Percentiles rank a stretch among this genome's conserved stretches.
Conservation (phyloP, 2,797 vertebrate genomes). For the Meriones psammophilus region DNA sequence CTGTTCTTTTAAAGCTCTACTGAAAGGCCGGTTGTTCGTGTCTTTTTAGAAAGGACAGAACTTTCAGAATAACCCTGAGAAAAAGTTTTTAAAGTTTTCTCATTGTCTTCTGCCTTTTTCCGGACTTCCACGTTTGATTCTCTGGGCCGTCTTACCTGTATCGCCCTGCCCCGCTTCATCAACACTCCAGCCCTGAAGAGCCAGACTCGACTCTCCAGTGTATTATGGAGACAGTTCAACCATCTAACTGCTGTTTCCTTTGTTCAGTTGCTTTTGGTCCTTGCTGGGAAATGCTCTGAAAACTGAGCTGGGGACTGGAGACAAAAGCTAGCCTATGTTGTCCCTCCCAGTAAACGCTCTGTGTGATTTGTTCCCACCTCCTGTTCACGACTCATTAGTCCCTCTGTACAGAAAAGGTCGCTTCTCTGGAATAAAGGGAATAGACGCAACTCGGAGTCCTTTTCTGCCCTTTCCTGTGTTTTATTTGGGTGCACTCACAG, state of each 20-base stretch:
- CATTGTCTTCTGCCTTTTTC: neutral
- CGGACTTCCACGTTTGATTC: slow-evolving; percentile 49
- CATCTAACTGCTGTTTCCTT: slow-evolving; percentile 67
- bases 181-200: neutral
- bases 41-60: slow-evolving; percentile 60
- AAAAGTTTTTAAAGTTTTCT: slow-evolving; percentile 43
- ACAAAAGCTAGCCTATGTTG: slow-evolving; percentile 52
- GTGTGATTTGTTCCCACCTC: slow-evolving; percentile 75
- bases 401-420: slow-evolving; percentile 72
- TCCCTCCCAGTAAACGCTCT: slow-evolving; percentile 26
- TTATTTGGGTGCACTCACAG: slow-evolving; percentile 81
- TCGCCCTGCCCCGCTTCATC: neutral
- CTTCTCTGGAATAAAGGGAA: slow-evolving; percentile 60
- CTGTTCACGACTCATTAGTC: slow-evolving; percentile 77
- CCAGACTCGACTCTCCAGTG: slow-evolving; percentile 54
- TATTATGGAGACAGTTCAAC: slow-evolving; percentile 73
- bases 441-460: slow-evolving; percentile 14
- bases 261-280: slow-evolving; percentile 74
- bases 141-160: neutral
- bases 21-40: slow-evolving; percentile 1
- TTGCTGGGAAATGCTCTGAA: slow-evolving; percentile 77
- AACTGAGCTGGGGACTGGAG: slow-evolving; percentile 62
- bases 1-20: slow-evolving; percentile 59
- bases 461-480: slow-evolving; percentile 77
- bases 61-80: slow-evolving; percentile 39